Evolutionary conservation across 2,113 vertebrate genomes (phyloP).

Genomic region (Apteryx mantelli): DNA sequence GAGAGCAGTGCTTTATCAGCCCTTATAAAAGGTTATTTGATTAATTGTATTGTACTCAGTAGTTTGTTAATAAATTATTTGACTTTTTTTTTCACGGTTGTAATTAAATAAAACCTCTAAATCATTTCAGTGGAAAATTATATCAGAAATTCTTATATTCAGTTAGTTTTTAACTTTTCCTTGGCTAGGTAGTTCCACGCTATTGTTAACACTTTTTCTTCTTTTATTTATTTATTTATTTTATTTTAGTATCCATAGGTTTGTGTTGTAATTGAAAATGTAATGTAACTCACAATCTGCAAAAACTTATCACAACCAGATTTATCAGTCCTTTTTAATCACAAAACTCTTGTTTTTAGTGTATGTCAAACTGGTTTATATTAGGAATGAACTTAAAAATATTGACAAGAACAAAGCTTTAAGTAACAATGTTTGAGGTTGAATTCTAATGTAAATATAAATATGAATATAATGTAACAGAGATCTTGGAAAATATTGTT

Average conservation of each 20-base stretch:
- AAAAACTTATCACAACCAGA: background rate
- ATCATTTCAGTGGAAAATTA: background rate
- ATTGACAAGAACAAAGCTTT: background rate
- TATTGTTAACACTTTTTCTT: background rate
- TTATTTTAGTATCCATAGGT: background rate
- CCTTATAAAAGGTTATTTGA: constrained; percentile 14
- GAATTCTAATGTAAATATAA: background rate
- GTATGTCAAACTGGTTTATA: background rate
- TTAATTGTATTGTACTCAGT: background rate
- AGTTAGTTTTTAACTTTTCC: background rate
- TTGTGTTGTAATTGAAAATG: background rate
- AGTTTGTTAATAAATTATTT: background rate
- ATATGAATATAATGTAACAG: background rate
- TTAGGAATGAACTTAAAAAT: background rate
- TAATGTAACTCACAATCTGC: background rate
- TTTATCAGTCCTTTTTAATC: background rate
- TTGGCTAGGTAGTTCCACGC: background rate
- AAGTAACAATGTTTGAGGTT: background rate
- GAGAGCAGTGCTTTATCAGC: background rate
- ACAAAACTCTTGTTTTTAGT: background rate
- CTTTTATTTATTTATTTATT: background rate
- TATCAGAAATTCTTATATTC: background rate
- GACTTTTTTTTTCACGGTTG: background rate
- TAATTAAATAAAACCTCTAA: background rate
- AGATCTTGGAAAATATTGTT: background rate